Percentiles rank a stretch among this genome's conserved stretches.
phyloP scores from a whole-genome alignment of 2,888 invertebrate genomes.

The Tribolium freemani region DNA sequence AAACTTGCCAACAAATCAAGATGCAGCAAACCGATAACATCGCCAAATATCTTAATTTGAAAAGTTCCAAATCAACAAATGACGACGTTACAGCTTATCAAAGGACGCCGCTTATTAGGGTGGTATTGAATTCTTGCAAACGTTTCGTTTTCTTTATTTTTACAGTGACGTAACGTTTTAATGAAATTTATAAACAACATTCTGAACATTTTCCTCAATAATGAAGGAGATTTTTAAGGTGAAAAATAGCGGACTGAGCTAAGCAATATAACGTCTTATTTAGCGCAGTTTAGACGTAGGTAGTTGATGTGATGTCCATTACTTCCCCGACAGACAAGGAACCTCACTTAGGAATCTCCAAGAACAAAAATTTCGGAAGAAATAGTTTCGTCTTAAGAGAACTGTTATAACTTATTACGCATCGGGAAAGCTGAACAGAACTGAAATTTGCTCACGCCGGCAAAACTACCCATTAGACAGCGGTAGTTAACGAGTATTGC shows the following conservation, averaged over 20 bases:
- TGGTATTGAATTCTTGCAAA: neutral
- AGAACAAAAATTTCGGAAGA: too few species aligned
- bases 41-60: slow-evolving; percentile 18
- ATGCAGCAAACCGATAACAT: slow-evolving; percentile 9
- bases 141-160: neutral
- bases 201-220: too few species aligned
- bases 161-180: neutral
- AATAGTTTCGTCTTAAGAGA: too few species aligned
- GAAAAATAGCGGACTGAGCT: too few species aligned
- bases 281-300: too few species aligned
- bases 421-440: neutral
- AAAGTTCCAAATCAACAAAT: slow-evolving; percentile 21
- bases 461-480: slow-evolving; percentile 30
- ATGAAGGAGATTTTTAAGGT: too few species aligned
- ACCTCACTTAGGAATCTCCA: too few species aligned
- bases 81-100: slow-evolving; percentile 4
- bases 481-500: slow-evolving; percentile 27
- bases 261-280: too few species aligned
- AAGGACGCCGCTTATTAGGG: neutral
- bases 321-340: too few species aligned
- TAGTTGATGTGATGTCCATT: too few species aligned
- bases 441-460: slow-evolving; percentile 16
- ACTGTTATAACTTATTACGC: neutral
- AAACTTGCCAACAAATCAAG: slow-evolving; percentile 19
- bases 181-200: neutral